These are phyloP conservation scores for Rhodinocichla rosea DNA, from an alignment of 2,113 vertebrate species.

Conservation along the genomic window DNA sequence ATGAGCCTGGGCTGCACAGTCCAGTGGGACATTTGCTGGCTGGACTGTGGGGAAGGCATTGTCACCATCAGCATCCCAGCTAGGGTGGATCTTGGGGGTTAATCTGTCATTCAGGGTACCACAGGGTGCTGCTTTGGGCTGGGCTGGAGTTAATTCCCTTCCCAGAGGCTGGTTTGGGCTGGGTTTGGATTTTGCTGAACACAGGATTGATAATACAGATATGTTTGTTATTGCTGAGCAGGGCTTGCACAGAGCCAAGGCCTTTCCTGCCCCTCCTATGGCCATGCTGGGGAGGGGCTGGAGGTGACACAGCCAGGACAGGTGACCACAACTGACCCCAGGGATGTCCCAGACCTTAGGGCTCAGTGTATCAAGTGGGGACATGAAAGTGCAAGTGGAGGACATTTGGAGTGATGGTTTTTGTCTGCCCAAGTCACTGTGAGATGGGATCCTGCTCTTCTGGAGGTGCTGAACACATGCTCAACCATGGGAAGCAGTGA, in stretches of 20 bases:
- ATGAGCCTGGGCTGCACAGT: not conserved
- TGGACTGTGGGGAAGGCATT: rapidly evolving
- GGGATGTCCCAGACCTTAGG: not conserved
- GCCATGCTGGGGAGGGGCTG: rapidly evolving
- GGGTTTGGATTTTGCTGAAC: not conserved
- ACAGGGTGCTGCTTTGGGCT: not conserved
- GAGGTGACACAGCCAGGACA: not conserved
- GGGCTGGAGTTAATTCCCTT: not conserved
- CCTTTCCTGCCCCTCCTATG: rapidly evolving
- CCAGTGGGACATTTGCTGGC: not conserved
- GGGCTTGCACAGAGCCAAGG: not conserved
- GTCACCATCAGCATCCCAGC: not conserved
- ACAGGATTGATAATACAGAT: not conserved
- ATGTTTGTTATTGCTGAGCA: not conserved
- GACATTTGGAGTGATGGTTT: not conserved
- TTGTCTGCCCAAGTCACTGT: not conserved
- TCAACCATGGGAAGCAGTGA: not conserved
- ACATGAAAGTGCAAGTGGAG: not conserved
- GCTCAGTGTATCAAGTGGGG: not conserved
- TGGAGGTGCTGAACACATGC: not conserved
- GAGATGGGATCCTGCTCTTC: no score
- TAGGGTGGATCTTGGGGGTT: not conserved
- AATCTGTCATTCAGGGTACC: not conserved
- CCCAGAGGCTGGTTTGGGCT: not conserved
- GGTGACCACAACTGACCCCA: not conserved